Evolutionary conservation across 2,113 vertebrate genomes (phyloP), one percentile per base, ranked within the genome.

Genomic region (Herpailurus yagouaroundi): DNA sequence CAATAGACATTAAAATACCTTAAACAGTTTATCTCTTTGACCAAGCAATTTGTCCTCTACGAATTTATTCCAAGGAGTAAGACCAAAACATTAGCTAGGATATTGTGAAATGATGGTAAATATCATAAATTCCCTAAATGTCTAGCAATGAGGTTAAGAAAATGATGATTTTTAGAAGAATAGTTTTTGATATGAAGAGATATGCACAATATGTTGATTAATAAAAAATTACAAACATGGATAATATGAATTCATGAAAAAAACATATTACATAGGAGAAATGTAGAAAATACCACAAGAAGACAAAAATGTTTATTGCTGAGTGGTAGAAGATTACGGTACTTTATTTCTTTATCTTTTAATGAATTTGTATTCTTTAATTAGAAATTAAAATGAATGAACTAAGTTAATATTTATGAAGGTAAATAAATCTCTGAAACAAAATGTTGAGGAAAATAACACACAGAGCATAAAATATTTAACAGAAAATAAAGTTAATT

Each of bases 401-500:
- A 89, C 52, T 64, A 93, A 91, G 66, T 96, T 50, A 81, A 66
- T 69, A 85, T 85, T 76, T 92, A 85, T 82, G 50, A 92, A 93
- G 74, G 57, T 76, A 91, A 86, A 41, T 23, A 55, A 87, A 84
- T 76, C 69, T 95, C 48, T 80, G 55, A 95, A 91, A 60, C 31
- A 82, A 87, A 81, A 66, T 81, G 29, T 81, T 79, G 31, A 89
- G 88, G 52, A 95, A 97, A 93, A 64, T 74, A 88, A 83, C 36
- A 81, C 13, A 45, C 31, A 60, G 74, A 94, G 6, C 31, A 68
- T 66, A 66, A 50, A 93, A 80, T 79, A 87, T 27, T 93, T 91
- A 92, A 69, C 82, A 82, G 63, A 79, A 91, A 79, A 91, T 88
- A 60, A 92, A 96, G 48, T 88, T 81, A 82, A 95, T 95, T 97